Base-by-base conservation (phyloP, 2,797 vertebrate genomes). In the Eulemur mongoz region DNA sequence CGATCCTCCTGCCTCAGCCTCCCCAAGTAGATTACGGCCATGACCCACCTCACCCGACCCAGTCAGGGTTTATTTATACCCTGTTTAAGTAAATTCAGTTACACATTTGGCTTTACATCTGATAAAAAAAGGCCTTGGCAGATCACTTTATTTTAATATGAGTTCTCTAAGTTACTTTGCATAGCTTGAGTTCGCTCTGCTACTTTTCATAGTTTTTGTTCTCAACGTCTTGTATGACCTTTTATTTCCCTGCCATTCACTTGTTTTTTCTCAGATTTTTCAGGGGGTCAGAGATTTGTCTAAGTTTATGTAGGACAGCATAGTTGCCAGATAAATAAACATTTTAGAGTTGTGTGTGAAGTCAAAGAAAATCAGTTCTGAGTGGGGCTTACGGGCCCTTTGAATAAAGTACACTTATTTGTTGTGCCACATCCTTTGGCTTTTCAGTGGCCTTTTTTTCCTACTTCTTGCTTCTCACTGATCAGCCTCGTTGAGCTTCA, bases 31-130 rank as follows among this genome's bases (percentile, higher is more conserved):
- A 67, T 20, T 35, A 35, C 32, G 20, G 63, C 32, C 4, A 18
- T 20, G 17, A 10, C 0, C 7, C 32, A 67, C 63, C 32, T n/a
- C 63, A 67, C 17, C 7, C 32, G 0, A 9, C 17, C 32, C 63
- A 73, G 23, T 38, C 12, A 79, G 30, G 2, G 10, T 65, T 72
- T 52, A 14, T 63, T 52, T 54, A 81, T 15, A 59, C 5, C 1
- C 30, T 84, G 7, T 52, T 92, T 93, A 94, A 27, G 30, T 50
- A 65, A 86, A 94, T 50, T 69, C 15, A 65, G 27, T 76, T 82
- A 67, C 17, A 30, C 12, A 61, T 65, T 69, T 86, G 50, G 7
- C 69, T 90, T 92, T 45, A 84, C 11, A 78, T 83, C 18, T 78
- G 22, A 83, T 8, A 15, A 35, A 52, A 52, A 57, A 52, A 70